A percentile compares a stretch with the other conserved stretches of the same genome.
Evolutionary conservation across 2,113 vertebrate species (phyloP).

Genomic region (Bolborhynchus lineola): DNA sequence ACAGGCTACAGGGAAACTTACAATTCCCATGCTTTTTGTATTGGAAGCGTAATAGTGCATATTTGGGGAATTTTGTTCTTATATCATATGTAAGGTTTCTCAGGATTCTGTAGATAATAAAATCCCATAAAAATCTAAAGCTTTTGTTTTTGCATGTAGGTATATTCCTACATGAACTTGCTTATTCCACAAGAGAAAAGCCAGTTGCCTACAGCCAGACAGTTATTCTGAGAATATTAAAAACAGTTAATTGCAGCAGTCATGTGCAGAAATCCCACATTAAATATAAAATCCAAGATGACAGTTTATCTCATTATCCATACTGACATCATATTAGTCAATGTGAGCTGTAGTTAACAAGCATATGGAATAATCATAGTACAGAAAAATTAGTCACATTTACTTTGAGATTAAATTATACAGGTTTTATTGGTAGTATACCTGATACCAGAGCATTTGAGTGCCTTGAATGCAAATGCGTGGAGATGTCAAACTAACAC

Average conservation of each 20-base stretch:
- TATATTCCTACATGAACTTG: background rate
- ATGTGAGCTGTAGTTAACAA: background rate
- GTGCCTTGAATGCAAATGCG: background rate
- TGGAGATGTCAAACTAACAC: background rate
- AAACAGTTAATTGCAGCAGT: background rate
- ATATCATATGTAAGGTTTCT: background rate
- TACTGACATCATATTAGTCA: background rate
- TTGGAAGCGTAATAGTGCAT: background rate
- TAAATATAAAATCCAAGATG: background rate
- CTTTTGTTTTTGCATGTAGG: background rate
- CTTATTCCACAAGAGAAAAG: background rate
- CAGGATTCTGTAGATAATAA: background rate
- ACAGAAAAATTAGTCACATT: background rate
- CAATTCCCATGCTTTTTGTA: background rate
- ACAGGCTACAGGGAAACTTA: background rate
- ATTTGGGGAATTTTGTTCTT: background rate
- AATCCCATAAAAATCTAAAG: background rate
- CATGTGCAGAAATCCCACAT: background rate
- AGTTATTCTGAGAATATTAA: background rate
- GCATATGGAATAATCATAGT: background rate
- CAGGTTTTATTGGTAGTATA: background rate
- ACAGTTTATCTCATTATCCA: background rate
- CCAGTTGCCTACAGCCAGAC: background rate
- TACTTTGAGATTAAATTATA: background rate
- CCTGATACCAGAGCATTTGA: background rate